Evolutionary conservation across 2,797 vertebrate genomes (phyloP).

Genomic region (Dendrocincla tyrannina): DNA sequence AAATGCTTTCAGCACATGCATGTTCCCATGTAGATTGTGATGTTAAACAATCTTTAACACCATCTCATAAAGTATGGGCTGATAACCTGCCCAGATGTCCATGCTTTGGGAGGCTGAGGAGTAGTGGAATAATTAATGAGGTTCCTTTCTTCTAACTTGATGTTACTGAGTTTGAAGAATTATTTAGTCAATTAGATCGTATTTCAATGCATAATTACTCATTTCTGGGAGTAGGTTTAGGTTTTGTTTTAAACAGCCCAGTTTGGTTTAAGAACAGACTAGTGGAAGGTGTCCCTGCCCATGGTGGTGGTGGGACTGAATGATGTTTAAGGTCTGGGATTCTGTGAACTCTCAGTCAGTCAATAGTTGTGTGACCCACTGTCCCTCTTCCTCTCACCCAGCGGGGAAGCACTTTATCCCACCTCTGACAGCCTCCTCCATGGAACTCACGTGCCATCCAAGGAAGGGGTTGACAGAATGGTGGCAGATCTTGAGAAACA

Average conservation of each 20-base stretch:
- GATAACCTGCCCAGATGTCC: rapidly evolving
- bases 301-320: too few relatives aligned
- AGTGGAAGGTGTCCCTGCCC: background rate
- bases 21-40: rapidly evolving
- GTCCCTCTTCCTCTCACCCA: constrained; percentile 50
- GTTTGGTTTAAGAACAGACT: too few relatives aligned
- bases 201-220: too few relatives aligned
- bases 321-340: background rate
- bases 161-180: rapidly evolving
- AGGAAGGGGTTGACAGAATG: constrained; percentile 92
- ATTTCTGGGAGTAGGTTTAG: too few relatives aligned
- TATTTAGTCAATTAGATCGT: rapidly evolving
- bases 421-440: constrained; percentile 92
- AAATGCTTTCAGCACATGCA: rapidly evolving
- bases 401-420: constrained; percentile 92
- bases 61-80: rapidly evolving
- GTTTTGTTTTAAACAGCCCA: too few relatives aligned
- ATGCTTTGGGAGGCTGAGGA: rapidly evolving
- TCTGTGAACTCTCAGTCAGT: rapidly evolving
- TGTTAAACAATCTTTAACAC: background rate
- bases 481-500: constrained; percentile 95
- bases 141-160: background rate
- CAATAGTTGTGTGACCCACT: background rate
- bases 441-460: constrained; percentile 89
- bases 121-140: rapidly evolving